Evolutionary conservation across 2,113 vertebrate species (phyloP).

Genomic region (Nymphicus hollandicus): DNA sequence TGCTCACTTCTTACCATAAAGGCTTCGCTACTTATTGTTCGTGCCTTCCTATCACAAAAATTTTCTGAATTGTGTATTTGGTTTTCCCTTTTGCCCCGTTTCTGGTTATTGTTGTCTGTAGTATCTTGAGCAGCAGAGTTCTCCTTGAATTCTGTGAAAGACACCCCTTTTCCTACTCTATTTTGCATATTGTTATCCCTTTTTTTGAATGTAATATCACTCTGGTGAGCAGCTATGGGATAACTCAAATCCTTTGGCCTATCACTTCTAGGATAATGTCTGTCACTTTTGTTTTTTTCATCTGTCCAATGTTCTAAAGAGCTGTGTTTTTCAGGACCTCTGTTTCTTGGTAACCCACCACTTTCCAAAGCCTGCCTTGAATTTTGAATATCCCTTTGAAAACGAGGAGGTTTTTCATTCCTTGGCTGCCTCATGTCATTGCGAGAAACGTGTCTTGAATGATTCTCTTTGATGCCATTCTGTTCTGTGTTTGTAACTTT

Average conservation of each 20-base stretch:
- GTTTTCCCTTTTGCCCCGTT: slow-evolving; percentile 81
- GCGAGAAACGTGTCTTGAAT: slow-evolving; percentile 78
- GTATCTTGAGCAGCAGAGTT: slow-evolving; percentile 69
- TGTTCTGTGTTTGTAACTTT: slow-evolving; percentile 76
- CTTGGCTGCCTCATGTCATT: slow-evolving; percentile 82
- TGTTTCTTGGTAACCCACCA: slow-evolving; percentile 75
- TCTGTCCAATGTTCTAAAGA: slow-evolving; percentile 78
- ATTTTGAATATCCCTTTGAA: slow-evolving; percentile 87
- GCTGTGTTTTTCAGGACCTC: slow-evolving; percentile 75
- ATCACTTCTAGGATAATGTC: slow-evolving; percentile 75
- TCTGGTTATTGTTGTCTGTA: slow-evolving; percentile 79
- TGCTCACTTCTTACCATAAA: slow-evolving; percentile 78
- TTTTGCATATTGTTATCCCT: slow-evolving; percentile 77
- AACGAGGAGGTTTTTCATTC: slow-evolving; percentile 92
- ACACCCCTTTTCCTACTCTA: slow-evolving; percentile 71
- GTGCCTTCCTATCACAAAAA: slow-evolving; percentile 80
- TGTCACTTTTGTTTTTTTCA: slow-evolving; percentile 76
- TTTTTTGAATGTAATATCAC: slow-evolving; percentile 76
- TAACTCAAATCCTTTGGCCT: slow-evolving; percentile 81
- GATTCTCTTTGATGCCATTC: slow-evolving; percentile 81
- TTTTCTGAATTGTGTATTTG: slow-evolving; percentile 78
- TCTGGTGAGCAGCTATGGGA: slow-evolving; percentile 64
- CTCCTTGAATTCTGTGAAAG: slow-evolving; percentile 75
- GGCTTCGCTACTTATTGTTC: slow-evolving; percentile 71
- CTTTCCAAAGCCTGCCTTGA: slow-evolving; percentile 81